phyloP scores from a whole-genome alignment of 2,113 vertebrate species.

The Grammomys dolichurus region DNA sequence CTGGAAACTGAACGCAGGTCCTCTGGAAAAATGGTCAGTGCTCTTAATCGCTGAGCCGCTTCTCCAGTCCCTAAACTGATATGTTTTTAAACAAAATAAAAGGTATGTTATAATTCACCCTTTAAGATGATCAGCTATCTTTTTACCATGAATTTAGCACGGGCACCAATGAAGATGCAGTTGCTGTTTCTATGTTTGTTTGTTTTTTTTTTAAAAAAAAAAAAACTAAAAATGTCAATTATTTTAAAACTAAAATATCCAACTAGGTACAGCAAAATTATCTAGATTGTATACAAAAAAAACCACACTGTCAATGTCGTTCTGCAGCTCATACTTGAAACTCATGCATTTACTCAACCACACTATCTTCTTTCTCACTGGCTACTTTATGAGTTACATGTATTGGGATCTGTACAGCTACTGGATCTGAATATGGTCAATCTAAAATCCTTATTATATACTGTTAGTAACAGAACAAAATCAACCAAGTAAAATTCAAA shows the following conservation, averaged over 20 bases:
- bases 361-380: not conserved
- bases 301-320: not conserved
- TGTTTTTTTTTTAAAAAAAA: not conserved
- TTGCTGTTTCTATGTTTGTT: not conserved
- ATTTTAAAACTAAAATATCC: constrained; percentile 3
- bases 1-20: not conserved
- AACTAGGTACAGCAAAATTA: not conserved
- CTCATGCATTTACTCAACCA: constrained; percentile 3
- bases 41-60: not conserved
- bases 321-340: not conserved
- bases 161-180: not conserved
- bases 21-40: not conserved
- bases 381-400: not conserved
- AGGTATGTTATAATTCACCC: not conserved
- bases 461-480: constrained; percentile 29
- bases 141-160: constrained; percentile 1
- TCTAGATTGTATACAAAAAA: constrained; percentile 11
- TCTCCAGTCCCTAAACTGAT: not conserved
- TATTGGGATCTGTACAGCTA: not conserved
- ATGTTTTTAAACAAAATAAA: constrained; percentile 53
- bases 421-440: constrained; percentile 35
- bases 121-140: not conserved
- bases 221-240: not conserved
- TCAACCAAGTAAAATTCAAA: constrained; percentile 51
- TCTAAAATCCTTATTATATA: constrained; percentile 23